These are phyloP conservation scores for Esox niger DNA, from an alignment of 2,113 vertebrate genomes.

Conservation along the genomic window DNA sequence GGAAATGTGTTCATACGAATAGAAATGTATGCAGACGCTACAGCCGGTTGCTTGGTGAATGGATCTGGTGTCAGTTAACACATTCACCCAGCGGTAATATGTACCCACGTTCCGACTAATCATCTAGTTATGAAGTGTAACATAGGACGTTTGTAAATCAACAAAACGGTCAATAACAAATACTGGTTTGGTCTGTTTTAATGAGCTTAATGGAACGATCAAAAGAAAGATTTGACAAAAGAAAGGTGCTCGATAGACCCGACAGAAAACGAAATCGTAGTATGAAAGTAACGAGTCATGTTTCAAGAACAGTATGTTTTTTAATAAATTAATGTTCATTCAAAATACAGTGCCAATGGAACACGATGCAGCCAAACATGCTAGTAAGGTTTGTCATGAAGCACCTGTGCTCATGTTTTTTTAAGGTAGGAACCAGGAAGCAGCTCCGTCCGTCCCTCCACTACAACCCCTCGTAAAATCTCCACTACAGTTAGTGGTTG, in stretches of 20 bases:
- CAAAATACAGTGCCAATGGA: constrained; percentile 98
- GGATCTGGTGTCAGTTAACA: no score
- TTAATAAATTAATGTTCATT: constrained; percentile 99
- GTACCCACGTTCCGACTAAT: no score
- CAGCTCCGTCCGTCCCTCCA: background rate
- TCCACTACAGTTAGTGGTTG: constrained; percentile 86
- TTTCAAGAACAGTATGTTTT: constrained; percentile 69
- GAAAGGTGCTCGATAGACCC: background rate
- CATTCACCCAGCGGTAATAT: no score
- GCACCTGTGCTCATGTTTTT: constrained; percentile 87
- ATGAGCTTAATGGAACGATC: no score
- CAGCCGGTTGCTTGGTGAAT: no score
- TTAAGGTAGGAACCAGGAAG: constrained; percentile 65
- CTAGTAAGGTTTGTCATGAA: constrained; percentile 88
- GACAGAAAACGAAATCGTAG: constrained; percentile 4
- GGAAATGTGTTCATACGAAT: no score
- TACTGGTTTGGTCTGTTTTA: no score
- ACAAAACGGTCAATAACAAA: no score
- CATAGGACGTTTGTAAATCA: no score
- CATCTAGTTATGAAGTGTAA: no score
- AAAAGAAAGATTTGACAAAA: no score
- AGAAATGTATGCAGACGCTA: no score
- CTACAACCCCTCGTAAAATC: constrained; percentile 7
- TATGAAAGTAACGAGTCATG: constrained; percentile 2
- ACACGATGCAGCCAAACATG: constrained; percentile 97